Evolutionary conservation across 2,888 invertebrate genomes (phyloP), one percentile per base, ranked within the genome.

Genomic region (Napeogenes inachia): DNA sequence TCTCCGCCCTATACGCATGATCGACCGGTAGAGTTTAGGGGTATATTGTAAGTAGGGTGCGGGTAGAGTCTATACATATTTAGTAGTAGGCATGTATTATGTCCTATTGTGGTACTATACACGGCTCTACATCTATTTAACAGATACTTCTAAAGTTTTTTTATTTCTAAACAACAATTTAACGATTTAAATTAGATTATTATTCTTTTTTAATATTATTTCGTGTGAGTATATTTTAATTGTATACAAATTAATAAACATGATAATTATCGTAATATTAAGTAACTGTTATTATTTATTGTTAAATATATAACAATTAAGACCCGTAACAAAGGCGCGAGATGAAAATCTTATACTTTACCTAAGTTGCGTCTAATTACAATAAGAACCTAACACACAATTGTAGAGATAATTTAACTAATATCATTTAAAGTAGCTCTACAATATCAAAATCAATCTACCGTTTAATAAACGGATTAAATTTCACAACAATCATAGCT

Each of bases 1-100:
- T 89, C 87, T 87, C 84, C 83, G 86, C 88, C 89, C 88, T 89
- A 87, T 89, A 90, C 90, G 91, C 89, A 88, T 89, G 89, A 91
- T 90, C 90, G 89, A 89, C 89, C 90, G 86, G 84, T 82, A 79
- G 81, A 84, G 85, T 88, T 89, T 87, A 86, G 86, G 89, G 89
- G 89, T 86, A 87, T 85, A 79, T 67, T 72, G 56, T 73, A 78
- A 79, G 78, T 82, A 86, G 87, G 87, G 86, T 86, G 86, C 85
- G 84, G 75, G 81, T 69, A 68, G 63, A 57, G 54, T 53, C 65
- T 66, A 65, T 67, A 67, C 63, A 64, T 64, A 57, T 59, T 63
- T 62, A 60, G 21, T 38, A 56, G 47, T 65, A 58, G 57, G 64
- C 45, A 35, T 62, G 46, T 54, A 35, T 57, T 35, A 55, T 54